Base-by-base conservation (phyloP, 2,888 invertebrate genomes). In the Ochlodes sylvanus region DNA sequence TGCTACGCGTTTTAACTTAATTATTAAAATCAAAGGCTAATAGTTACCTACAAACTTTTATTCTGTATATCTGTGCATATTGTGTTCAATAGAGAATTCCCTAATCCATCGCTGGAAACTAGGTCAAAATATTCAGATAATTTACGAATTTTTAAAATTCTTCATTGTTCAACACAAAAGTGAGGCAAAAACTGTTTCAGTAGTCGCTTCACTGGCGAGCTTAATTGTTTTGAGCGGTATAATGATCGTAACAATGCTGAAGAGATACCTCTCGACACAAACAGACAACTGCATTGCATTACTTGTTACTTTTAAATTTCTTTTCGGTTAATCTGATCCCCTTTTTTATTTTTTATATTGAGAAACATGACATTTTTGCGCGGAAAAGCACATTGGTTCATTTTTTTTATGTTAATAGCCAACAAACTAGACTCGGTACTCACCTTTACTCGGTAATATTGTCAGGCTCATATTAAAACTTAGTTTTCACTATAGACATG, bases 211-310 rank as follows among this genome's bases (percentile, higher is more conserved):
- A 61, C 67, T 67, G 61, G 61, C 61, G 47, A 54, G 54, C 60
- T 55, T 67, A 67, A 67, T 67, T 67, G 67, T 61, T 67, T 67
- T 62, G 47, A 67, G 58, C 67, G 34, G 61, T 63, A 58, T 60
- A 66, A 66, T 66, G 66, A 66, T 66, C 66, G 57, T 41, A 32
- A 60, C 52, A 41, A 14, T n/a, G 44, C 32, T 34, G 47, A 17
- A 60, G 58, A 58, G 50, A 61, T 34, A 34, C 34, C 50, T 47
- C 61, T 50, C 27, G 47, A 34, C 32, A 47, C 32, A 61, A 34
- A 61, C 61, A 50, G 60, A 32, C n/a, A 12, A 61, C 9, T 32
- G 32, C 14, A 21, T 27, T 52, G 52, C 21, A 52, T 52, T 50
- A 50, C 19, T 50, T 50, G 50, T 50, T 50, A 15, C 19, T 12